Evolutionary conservation across 2,888 invertebrate species (phyloP), one percentile per base, ranked within the genome.

Genomic region (Drosophila parthenogenetica): DNA sequence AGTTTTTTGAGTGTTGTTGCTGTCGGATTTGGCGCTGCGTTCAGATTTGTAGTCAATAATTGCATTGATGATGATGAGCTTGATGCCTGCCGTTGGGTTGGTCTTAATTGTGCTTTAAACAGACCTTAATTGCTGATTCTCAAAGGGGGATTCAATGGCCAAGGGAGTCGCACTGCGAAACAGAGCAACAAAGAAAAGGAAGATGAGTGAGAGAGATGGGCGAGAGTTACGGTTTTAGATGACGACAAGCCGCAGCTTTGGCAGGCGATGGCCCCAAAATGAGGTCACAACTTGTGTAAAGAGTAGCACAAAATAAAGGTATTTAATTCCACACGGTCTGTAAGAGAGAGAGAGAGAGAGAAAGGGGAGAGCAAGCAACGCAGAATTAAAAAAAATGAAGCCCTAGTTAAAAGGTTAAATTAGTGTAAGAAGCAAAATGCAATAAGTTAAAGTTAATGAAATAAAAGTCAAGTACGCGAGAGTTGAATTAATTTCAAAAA

Each of bases 71-170:
- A 79, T 69, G 72, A 71, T 77, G 77, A 75, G 74, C 73, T 77
- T 60, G 66, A 53, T 54, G 72, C 43, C 61, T 39, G 50, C 35
- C 32, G 45, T 32, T 16, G 39, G 32, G 14, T 45, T 51, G 66
- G 51, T 57, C 85, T 87, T 87, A 87, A 83, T 83, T 81, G 87
- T 77, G 82, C 85, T 75, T 87, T 87, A 87, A 87, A 79, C 80
- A 79, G 77, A 73, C 75, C 87, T 87, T 83, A 83, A 83, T 83
- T 83, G 83, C 63, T 87, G 87, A 87, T 83, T 84, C 71, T 64
- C 65, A 60, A 76, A 67, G 54, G 50, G 60, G 17, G 19, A 22
- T 19, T 37, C 17, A 43, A n/a, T 17, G 48, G n/a, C 42, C n/a
- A 0, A 5, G 32, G 49, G 19, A 32, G 19, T 29, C 5, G 2